These are phyloP conservation scores for Galemys pyrenaicus DNA, from an alignment of 2,113 vertebrate species.

Conservation along the genomic window DNA sequence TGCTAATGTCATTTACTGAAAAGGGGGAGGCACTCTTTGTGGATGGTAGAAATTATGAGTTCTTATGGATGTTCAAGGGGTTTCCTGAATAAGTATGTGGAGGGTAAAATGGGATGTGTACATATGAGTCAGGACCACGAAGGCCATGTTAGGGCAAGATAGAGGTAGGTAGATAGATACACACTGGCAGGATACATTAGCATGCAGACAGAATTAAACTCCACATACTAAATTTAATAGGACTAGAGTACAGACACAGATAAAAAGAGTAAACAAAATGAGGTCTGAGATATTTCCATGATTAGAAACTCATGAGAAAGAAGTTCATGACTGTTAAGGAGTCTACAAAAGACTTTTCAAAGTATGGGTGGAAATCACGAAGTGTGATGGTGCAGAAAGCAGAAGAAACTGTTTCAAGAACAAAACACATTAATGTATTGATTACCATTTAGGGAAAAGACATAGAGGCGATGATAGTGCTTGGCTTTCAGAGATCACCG, in stretches of 20 bases:
- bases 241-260: neutral
- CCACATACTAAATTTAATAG: neutral
- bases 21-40: neutral
- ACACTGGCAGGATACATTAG: neutral
- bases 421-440: neutral
- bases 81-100: neutral
- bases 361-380: rapidly evolving
- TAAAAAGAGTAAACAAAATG: neutral
- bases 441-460: neutral
- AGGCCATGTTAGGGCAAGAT: neutral
- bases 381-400: neutral
- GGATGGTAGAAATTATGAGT: neutral
- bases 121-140: neutral
- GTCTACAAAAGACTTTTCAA: neutral
- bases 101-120: neutral
- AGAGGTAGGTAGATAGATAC: neutral
- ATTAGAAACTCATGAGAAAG: neutral
- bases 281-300: rapidly evolving
- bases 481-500: rapidly evolving
- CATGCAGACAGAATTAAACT: neutral
- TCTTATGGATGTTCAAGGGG: neutral
- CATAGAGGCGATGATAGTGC: neutral
- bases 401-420: neutral
- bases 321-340: neutral
- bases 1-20: neutral